Evolutionary conservation across 2,113 vertebrate genomes (phyloP).

Genomic region (Scalopus aquaticus): DNA sequence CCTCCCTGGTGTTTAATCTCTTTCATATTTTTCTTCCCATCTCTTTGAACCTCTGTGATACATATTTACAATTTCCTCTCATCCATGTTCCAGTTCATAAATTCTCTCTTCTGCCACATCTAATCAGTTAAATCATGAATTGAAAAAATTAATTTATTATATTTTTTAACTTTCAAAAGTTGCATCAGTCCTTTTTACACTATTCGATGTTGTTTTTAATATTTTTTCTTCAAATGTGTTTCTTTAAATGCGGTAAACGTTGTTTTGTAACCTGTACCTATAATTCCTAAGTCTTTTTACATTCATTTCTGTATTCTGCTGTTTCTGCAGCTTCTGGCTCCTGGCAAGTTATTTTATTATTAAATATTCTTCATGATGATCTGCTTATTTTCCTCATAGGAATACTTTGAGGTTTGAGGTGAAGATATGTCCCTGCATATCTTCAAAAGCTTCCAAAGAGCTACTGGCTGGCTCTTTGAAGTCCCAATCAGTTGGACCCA

Average conservation of each 20-base stretch:
- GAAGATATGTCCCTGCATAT: neutral
- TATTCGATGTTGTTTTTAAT: neutral
- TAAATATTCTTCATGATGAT: neutral
- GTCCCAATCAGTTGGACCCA: neutral
- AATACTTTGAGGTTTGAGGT: neutral
- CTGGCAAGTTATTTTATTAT: neutral
- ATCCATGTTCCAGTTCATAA: neutral
- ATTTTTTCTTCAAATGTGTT: neutral
- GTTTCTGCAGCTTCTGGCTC: neutral
- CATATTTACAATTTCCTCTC: neutral
- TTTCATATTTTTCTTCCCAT: neutral
- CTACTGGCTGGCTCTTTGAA: neutral
- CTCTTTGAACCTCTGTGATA: neutral
- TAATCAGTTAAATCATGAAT: neutral
- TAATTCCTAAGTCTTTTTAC: neutral
- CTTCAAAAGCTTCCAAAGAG: too few species aligned
- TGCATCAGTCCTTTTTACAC: neutral
- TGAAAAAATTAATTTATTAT: neutral
- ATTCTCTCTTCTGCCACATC: conserved; percentile 12
- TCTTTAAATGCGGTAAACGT: neutral
- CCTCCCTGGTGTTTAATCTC: neutral
- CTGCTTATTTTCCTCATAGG: neutral
- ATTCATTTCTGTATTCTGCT: neutral
- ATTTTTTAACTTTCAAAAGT: neutral
- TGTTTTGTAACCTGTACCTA: neutral